A percentile compares a stretch with the other conserved stretches of the same genome.
phyloP scores from a whole-genome alignment of 2,113 vertebrate genomes.

The Tachysurus vachellii region DNA sequence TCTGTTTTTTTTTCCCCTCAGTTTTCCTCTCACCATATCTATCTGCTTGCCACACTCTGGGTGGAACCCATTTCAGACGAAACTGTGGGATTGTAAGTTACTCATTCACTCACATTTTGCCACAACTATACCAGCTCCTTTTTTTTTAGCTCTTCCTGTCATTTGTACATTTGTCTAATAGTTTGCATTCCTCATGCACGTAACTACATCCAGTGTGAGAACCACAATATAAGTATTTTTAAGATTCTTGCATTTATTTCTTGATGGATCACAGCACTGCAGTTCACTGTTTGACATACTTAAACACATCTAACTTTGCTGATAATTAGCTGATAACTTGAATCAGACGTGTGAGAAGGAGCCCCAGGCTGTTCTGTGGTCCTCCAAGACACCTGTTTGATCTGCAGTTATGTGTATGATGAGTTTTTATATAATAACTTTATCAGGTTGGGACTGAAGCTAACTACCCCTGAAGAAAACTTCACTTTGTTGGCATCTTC shows the following conservation, averaged over 20 bases:
- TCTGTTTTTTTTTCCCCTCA: constrained; percentile 61
- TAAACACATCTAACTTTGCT: neutral
- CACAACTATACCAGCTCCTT: neutral
- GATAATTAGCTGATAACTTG: neutral
- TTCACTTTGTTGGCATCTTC: constrained; percentile 88
- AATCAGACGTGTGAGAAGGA: neutral
- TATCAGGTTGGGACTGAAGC: constrained; percentile 85
- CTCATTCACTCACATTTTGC: neutral
- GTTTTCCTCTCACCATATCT: constrained; percentile 92
- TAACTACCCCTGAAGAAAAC: constrained; percentile 92
- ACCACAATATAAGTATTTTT: neutral
- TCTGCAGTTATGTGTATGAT: neutral
- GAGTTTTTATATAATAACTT: neutral
- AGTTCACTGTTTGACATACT: neutral
- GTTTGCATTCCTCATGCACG: neutral
- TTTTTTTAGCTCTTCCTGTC: neutral
- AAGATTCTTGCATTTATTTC: neutral
- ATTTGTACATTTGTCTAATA: neutral
- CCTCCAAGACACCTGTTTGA: neutral
- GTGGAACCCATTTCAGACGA: constrained; percentile 89
- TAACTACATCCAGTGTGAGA: neutral
- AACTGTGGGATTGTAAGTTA: constrained; percentile 82
- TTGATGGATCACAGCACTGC: neutral
- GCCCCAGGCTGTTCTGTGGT: neutral
- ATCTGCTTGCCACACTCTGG: constrained; percentile 89